phyloP scores from a whole-genome alignment of 53 echinoderm and acorn worm species.

The Stichopus horrens region DNA sequence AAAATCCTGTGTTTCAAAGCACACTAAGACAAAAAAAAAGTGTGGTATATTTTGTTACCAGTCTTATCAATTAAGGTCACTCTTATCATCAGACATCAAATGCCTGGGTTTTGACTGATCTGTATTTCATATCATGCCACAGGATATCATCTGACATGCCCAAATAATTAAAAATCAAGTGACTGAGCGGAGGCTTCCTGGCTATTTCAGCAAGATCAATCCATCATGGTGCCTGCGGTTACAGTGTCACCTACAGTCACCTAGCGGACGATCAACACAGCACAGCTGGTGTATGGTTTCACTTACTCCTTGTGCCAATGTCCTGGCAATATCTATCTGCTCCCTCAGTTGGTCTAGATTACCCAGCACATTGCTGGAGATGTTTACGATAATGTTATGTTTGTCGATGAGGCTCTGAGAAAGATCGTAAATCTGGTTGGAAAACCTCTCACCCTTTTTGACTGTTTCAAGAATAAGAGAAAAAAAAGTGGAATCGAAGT shows the following conservation, averaged over 20 bases:
- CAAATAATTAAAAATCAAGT: too few species aligned
- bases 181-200: neutral
- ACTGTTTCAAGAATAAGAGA: conserved; percentile 22
- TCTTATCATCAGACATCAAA: too few species aligned
- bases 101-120: too few species aligned
- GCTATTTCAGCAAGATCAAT: neutral
- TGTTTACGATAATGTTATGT: conserved; percentile 55
- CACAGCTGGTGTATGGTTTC: neutral
- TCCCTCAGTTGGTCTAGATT: conserved; percentile 71
- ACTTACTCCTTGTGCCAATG: conserved; percentile 82
- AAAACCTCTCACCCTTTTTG: conserved; percentile 27
- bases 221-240: neutral
- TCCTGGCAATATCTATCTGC: conserved; percentile 81
- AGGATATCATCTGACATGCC: too few species aligned
- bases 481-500: too few species aligned
- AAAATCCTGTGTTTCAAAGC: too few species aligned
- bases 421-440: conserved; percentile 49
- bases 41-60: too few species aligned
- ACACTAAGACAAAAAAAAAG: too few species aligned
- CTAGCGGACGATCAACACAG: neutral
- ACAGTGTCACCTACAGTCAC: neutral
- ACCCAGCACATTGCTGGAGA: conserved; percentile 60
- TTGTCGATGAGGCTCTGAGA: conserved; percentile 50
- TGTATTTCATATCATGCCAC: too few species aligned
- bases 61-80: too few species aligned